Evolutionary conservation across 2,888 invertebrate genomes (phyloP).

Genomic region (Capitulum mitella): DNA sequence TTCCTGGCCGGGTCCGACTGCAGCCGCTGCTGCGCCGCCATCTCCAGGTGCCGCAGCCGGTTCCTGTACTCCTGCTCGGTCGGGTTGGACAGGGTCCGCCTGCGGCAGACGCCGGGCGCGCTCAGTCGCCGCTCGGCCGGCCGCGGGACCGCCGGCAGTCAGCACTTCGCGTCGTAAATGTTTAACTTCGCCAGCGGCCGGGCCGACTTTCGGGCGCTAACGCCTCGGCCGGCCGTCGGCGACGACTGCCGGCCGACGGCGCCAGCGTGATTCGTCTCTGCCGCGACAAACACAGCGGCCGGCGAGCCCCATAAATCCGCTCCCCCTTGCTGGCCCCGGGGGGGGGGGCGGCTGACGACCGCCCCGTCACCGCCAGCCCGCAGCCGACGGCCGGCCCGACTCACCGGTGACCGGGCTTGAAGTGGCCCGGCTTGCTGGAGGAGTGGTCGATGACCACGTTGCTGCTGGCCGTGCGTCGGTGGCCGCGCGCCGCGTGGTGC

Average conservation of each 20-base stretch:
- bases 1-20: not conserved
- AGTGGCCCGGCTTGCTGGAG: conserved; percentile 3
- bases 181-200: too few species aligned
- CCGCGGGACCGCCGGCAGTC: too few species aligned
- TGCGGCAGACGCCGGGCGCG: not conserved
- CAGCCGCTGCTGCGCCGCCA: not conserved
- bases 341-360: too few species aligned
- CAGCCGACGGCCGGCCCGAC: not conserved
- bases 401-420: conserved; percentile 7
- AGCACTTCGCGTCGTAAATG: too few species aligned
- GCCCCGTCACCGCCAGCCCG: not conserved
- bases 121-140: too few species aligned
- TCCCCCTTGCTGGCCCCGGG: too few species aligned
- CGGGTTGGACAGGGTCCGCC: conserved; percentile 16
- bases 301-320: too few species aligned
- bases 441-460: not conserved
- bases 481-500: conserved; percentile 10
- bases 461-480: conserved; percentile 23
- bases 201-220: too few species aligned
- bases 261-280: too few species aligned
- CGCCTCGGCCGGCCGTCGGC: too few species aligned
- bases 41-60: conserved; percentile 1
- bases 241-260: too few species aligned
- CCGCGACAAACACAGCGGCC: too few species aligned
- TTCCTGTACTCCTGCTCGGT: not conserved